Conservation (phyloP, 2,888 invertebrate genomes). For the Drosophila paramelanica region DNA sequence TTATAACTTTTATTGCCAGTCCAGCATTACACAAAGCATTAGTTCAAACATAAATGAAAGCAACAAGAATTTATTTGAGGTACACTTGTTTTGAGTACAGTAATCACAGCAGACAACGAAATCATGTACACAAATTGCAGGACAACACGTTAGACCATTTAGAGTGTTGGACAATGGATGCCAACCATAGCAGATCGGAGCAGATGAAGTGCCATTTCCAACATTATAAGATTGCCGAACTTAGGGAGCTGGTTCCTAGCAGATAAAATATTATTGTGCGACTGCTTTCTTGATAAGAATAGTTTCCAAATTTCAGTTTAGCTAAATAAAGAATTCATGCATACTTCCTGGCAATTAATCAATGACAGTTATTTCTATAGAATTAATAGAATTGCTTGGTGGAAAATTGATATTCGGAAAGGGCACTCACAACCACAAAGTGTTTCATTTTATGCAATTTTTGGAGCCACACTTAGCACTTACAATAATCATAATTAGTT, state of each 20-base stretch:
- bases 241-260: constrained; percentile 1
- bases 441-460: constrained; percentile 72
- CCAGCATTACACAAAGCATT: constrained; percentile 36
- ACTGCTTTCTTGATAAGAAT: not conserved
- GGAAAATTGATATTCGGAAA: constrained; percentile 10
- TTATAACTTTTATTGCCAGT: constrained; percentile 28
- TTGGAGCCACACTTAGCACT: constrained; percentile 70
- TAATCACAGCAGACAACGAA: constrained; percentile 71
- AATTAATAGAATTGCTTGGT: constrained; percentile 3
- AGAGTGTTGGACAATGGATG: constrained; percentile 22
- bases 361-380: not conserved
- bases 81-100: constrained; percentile 64
- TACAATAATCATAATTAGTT: constrained; percentile 76
- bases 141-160: constrained; percentile 18
- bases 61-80: constrained; percentile 66
- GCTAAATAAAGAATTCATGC: not conserved
- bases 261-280: constrained; percentile 1
- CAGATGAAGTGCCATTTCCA: constrained; percentile 44
- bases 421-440: constrained; percentile 56
- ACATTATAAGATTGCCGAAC: not conserved
- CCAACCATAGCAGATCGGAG: constrained; percentile 1
- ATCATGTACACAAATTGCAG: constrained; percentile 46
- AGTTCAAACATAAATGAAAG: constrained; percentile 31
- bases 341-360: not conserved
- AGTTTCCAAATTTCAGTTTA: not conserved